Percentiles rank a stretch among this genome's conserved stretches.
Evolutionary conservation across 2,888 invertebrate species (phyloP).

Genomic region (Coelinius sp.): DNA sequence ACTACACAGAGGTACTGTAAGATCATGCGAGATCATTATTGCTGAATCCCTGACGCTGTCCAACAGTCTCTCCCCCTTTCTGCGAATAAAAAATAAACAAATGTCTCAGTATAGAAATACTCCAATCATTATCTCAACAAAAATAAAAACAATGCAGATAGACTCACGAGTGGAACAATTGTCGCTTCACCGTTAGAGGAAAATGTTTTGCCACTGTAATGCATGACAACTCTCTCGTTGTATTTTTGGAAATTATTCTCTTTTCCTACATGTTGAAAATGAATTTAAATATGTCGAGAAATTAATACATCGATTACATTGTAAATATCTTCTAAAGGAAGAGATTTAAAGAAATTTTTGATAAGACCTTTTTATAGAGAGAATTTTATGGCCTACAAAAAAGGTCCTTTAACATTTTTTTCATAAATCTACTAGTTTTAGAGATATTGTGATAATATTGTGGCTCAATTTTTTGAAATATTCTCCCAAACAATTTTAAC

Average conservation of each 20-base stretch:
- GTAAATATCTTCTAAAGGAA: too few species aligned
- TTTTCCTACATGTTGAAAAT: slow-evolving; percentile 75
- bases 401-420: too few species aligned
- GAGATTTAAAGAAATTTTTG: too few species aligned
- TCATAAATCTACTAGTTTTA: too few species aligned
- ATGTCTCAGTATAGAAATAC: not conserved
- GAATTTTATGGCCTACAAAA: too few species aligned
- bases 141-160: not conserved
- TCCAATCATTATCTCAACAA: not conserved
- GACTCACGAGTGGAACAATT: slow-evolving; percentile 78
- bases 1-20: not conserved
- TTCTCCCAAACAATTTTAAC: slow-evolving; percentile 83
- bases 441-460: too few species aligned
- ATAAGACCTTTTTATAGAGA: too few species aligned
- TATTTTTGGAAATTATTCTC: slow-evolving; percentile 82
- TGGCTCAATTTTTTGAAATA: slow-evolving; percentile 75
- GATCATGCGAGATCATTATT: slow-evolving; percentile 75
- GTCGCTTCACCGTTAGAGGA: slow-evolving; percentile 81
- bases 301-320: too few species aligned
- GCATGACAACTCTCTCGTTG: slow-evolving; percentile 76
- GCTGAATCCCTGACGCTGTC: slow-evolving; percentile 75
- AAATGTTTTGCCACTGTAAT: slow-evolving; percentile 85
- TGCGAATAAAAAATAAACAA: too few species aligned
- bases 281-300: too few species aligned
- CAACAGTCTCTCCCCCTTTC: slow-evolving; percentile 72